Conservation (phyloP, 2,888 invertebrate species). For the Torymus aiolomorphi region DNA sequence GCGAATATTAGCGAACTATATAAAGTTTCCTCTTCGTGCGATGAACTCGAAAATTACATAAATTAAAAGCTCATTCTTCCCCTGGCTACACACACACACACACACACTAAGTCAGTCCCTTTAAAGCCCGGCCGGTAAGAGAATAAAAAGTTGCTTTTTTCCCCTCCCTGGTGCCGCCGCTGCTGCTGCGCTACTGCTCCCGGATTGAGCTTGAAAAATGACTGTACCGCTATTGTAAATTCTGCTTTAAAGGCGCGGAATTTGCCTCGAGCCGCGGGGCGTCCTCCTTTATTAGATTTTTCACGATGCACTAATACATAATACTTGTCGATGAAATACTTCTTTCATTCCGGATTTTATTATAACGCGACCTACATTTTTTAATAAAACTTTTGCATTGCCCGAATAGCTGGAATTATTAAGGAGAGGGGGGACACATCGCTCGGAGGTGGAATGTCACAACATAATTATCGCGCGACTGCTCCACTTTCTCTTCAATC, state of each 20-base stretch:
- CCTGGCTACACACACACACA: not conserved
- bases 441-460: no score
- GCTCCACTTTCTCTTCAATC: no score
- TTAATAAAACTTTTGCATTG: constrained; percentile 20
- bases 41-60: not conserved
- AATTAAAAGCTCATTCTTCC: not conserved
- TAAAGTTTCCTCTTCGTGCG: not conserved
- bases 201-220: constrained; percentile 5
- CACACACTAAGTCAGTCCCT: not conserved
- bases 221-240: constrained; percentile 30
- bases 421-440: not conserved
- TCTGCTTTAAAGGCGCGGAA: constrained; percentile 28
- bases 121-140: constrained; percentile 1
- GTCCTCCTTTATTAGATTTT: constrained; percentile 39
- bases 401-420: constrained; percentile 14
- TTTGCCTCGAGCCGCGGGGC: constrained; percentile 22
- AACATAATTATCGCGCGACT: no score
- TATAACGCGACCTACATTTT: constrained; percentile 30
- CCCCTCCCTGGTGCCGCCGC: not conserved
- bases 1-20: no score
- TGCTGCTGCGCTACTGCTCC: not conserved
- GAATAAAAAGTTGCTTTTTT: not conserved
- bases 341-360: constrained; percentile 24
- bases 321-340: constrained; percentile 42
- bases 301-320: constrained; percentile 33